Conservation (phyloP, 1,140 invertebrate species). For the Chionoecetes opilio region DNA sequence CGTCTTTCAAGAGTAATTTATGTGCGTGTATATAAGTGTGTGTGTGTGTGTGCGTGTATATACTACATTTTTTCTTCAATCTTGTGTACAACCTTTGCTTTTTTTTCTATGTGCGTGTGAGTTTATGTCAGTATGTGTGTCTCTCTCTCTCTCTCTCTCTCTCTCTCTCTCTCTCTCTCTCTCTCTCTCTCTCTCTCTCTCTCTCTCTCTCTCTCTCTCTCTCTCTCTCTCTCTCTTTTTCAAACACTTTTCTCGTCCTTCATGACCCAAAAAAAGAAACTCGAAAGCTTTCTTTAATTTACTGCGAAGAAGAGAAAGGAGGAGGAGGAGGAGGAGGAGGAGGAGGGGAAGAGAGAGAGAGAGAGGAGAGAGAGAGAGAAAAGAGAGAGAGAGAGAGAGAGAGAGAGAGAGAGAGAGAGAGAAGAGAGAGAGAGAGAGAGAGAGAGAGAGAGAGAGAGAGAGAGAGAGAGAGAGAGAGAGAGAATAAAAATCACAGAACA, state of each 20-base stretch:
- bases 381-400: background rate
- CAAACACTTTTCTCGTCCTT: background rate
- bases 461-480: no score
- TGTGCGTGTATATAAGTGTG: no score
- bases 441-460: no score
- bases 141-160: background rate
- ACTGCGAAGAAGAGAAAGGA: background rate
- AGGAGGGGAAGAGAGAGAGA: background rate
- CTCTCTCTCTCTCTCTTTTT: no score
- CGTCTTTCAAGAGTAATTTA: no score
- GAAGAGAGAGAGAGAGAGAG: no score
- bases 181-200: background rate
- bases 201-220: slow-evolving; percentile 13
- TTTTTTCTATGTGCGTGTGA: background rate
- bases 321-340: slow-evolving; percentile 13
- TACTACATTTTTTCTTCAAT: background rate
- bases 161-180: no score
- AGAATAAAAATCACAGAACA: background rate
- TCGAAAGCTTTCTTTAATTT: background rate
- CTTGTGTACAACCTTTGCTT: background rate
- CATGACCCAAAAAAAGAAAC: background rate
- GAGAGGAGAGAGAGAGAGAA: background rate
- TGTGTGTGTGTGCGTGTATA: no score
- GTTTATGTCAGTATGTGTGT: background rate
- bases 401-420: no score